Evolutionary conservation across 2,888 invertebrate species (phyloP).

Genomic region (Heteromyza rotundicornis): DNA sequence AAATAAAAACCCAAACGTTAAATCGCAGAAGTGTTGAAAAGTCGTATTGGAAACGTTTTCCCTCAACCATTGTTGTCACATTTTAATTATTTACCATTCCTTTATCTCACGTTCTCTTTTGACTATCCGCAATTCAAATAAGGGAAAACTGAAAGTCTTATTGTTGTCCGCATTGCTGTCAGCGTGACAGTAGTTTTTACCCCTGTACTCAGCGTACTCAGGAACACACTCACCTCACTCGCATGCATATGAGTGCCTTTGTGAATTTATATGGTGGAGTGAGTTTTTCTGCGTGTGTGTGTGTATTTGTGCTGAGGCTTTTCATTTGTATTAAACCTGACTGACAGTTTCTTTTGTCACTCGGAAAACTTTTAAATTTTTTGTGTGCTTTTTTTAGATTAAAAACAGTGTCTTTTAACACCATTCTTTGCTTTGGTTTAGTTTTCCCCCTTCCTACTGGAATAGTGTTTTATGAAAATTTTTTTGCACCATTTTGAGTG

Average conservation of each 20-base stretch:
- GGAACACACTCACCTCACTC: neutral
- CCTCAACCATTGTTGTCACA: no score
- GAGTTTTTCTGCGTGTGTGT: neutral
- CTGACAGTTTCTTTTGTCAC: conserved; percentile 18
- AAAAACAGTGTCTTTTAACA: no score
- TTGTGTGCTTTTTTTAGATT: no score
- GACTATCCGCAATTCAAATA: neutral
- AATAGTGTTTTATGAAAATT: neutral
- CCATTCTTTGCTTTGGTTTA: conserved; percentile 1
- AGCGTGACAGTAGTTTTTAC: neutral
- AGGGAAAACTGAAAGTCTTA: neutral
- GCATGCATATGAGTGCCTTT: neutral
- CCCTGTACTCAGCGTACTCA: no score
- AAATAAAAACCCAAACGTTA: no score
- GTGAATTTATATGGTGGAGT: no score
- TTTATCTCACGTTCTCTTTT: no score
- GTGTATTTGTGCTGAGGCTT: neutral
- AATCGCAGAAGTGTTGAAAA: no score
- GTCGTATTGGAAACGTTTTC: no score
- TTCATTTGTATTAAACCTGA: neutral
- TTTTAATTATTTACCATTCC: no score
- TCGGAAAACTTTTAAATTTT: neutral
- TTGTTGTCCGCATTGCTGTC: neutral
- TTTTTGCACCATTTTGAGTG: neutral
- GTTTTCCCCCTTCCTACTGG: neutral